A percentile compares a stretch with the other conserved stretches of the same genome.
phyloP scores from a whole-genome alignment of 2,797 vertebrate species.

The Cichlasoma orientale region DNA sequence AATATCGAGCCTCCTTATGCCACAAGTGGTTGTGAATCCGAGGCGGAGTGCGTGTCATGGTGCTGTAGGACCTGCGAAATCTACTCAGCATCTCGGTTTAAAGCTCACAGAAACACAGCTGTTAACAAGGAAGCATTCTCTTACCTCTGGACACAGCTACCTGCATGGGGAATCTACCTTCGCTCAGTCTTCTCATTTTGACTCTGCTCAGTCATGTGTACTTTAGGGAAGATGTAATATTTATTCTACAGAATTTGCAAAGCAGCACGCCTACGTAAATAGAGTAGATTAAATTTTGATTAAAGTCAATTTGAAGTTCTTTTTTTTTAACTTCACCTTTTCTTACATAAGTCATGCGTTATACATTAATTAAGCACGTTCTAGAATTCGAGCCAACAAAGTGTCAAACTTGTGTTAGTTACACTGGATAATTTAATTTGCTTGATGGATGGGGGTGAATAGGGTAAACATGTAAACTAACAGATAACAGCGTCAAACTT shows the following conservation, averaged over 20 bases:
- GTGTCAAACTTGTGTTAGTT: not conserved
- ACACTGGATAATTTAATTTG: not conserved
- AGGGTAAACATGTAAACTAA: not conserved
- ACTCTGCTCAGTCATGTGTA: not conserved
- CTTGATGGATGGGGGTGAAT: not conserved
- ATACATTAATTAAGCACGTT: not conserved
- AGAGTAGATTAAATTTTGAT: not conserved
- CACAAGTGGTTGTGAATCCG: not conserved
- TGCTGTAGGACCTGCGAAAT: not conserved
- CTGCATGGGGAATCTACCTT: not conserved
- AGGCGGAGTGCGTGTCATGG: not conserved
- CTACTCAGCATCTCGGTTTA: not conserved
- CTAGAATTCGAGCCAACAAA: not conserved
- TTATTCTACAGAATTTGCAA: constrained; percentile 7
- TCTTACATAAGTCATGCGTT: not conserved
- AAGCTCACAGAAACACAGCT: not conserved
- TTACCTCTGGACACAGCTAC: not conserved
- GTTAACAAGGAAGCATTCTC: constrained; percentile 1
- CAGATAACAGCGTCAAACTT: not conserved
- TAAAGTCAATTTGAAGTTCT: not conserved
- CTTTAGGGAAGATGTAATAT: not conserved
- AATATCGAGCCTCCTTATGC: constrained; percentile 9
- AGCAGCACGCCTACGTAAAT: not conserved
- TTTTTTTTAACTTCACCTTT: constrained; percentile 11
- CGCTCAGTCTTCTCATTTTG: not conserved